Conservation (phyloP, 2,888 invertebrate genomes). For the Brachylomia viminalis region DNA sequence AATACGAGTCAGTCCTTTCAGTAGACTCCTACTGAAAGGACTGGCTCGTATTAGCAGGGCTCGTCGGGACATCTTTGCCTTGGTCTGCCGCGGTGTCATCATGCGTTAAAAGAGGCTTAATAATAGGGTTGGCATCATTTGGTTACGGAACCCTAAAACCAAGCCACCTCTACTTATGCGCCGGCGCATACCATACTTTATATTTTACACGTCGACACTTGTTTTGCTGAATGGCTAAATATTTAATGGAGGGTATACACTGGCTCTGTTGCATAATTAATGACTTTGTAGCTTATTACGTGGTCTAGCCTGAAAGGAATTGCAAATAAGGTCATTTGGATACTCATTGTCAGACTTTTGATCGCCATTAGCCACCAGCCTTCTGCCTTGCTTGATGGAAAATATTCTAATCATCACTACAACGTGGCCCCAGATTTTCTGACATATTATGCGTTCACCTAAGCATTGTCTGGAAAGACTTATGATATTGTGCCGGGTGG, state of each 20-base stretch:
- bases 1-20: neutral
- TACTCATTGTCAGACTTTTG: neutral
- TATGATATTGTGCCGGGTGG: neutral
- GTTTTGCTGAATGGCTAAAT: constrained; percentile 27
- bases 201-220: constrained; percentile 42
- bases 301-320: constrained; percentile 2
- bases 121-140: neutral
- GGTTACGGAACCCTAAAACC: constrained; percentile 15
- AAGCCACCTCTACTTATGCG: constrained; percentile 50
- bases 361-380: too few species aligned
- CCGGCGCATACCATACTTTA: constrained; percentile 46
- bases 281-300: neutral
- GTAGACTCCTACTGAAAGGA: too few species aligned
- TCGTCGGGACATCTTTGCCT: neutral
- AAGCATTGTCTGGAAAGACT: neutral
- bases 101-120: too few species aligned
- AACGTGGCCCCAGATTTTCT: neutral
- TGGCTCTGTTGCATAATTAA: constrained; percentile 2
- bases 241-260: constrained; percentile 28
- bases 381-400: too few species aligned
- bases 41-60: too few species aligned
- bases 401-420: neutral
- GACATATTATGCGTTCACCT: neutral
- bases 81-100: neutral
- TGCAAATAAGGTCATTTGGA: constrained; percentile 13